Base-by-base conservation (phyloP, 2,888 invertebrate genomes). In the Trichogramma dendrolimi region DNA sequence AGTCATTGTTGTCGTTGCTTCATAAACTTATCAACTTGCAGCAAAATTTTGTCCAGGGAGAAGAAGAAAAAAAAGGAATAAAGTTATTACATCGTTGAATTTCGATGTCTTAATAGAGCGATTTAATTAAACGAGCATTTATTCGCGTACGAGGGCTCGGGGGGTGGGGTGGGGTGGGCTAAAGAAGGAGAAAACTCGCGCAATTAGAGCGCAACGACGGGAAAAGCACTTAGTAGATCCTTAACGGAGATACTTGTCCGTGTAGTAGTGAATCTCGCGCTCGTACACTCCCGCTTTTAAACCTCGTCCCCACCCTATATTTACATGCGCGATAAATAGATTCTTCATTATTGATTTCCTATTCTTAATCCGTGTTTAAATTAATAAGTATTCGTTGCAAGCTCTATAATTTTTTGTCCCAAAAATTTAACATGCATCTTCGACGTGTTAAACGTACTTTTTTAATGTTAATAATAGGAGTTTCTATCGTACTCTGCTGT, bases 21-120 rank as follows among this genome's bases (percentile, higher is more conserved):
- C 14, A 50, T n/a, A 40, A 48, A 57, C 53, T 10, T 42, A 40
- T n/a, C 38, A 42, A 5, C 27, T 41, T 11, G 3, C 5, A 8
- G 1, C 46, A 41, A 58, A 50, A 40, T 44, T 27, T 27, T 39
- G 6, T 3, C 6, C 39, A 43, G 40, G 48, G 50, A 39, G 42
- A 8, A 51, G 5, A 48, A 57, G 51, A 60, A 50, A 56, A 49
- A 49, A 60, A 53, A 54, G 46, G n/a, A 44, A 50, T 54, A 14
- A 50, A 52, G 39, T n/a, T 44, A 6, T 46, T n/a, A 64, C 67
- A 64, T 63, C 59, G 71, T 71, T 69, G 71, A 66, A 64, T 66
- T 66, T 71, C 67, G 69, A 72, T 69, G 68, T 67, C 70, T 73
- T 73, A 72, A 72, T 73, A 72, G 69, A 72, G 69, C 73, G 72